Percentiles rank a stretch among this genome's conserved stretches.
Evolutionary conservation across 1,140 invertebrate genomes (phyloP).

Genomic region (Drosophila sproati): DNA sequence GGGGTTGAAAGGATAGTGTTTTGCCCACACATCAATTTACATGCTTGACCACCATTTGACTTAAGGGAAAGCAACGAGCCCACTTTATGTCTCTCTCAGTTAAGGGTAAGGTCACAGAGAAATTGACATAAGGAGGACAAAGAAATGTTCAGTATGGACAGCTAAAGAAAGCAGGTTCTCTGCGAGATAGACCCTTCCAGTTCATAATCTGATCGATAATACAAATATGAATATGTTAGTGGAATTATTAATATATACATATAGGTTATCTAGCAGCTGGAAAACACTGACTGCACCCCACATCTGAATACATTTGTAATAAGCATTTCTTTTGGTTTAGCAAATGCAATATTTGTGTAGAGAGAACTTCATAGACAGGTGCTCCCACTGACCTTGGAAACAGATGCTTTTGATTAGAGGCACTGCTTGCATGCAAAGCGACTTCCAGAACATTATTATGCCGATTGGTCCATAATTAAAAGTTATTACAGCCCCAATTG

Average conservation of each 20-base stretch:
- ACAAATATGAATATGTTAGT: no score
- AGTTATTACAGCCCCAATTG: constrained; percentile 72
- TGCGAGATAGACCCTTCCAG: no score
- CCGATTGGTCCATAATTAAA: constrained; percentile 70
- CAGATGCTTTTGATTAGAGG: constrained; percentile 20
- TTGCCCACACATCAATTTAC: constrained; percentile 36
- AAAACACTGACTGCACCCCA: not conserved
- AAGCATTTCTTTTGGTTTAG: not conserved
- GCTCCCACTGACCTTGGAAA: constrained; percentile 27
- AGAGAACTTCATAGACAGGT: constrained; percentile 5
- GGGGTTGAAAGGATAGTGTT: not conserved
- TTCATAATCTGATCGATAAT: no score
- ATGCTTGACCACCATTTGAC: constrained; percentile 33
- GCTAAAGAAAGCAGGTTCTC: not conserved
- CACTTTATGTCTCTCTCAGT: not conserved
- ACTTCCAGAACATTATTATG: constrained; percentile 56
- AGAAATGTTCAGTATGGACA: not conserved
- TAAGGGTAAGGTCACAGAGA: not conserved
- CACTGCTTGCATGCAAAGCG: constrained; percentile 27
- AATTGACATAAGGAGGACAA: no score
- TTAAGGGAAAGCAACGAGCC: constrained; percentile 3
- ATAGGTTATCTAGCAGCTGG: not conserved
- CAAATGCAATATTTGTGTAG: constrained; percentile 8
- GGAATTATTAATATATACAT: no score
- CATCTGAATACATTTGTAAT: not conserved